Evolutionary conservation across 2,113 vertebrate species (phyloP).

Genomic region (Bubalus kerabau): DNA sequence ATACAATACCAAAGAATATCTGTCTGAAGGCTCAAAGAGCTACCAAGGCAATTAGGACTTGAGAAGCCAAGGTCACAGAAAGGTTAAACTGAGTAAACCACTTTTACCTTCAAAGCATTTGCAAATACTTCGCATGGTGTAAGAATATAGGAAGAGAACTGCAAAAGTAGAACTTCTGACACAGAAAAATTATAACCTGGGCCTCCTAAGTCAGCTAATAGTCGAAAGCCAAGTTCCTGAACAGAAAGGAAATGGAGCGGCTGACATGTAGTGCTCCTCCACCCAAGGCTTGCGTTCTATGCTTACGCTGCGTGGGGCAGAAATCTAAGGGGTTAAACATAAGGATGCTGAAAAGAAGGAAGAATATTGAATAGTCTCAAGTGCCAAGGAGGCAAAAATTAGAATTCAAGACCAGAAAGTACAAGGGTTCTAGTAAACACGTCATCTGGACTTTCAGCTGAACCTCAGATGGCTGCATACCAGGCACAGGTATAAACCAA

Average conservation of each 20-base stretch:
- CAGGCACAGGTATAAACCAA: not conserved
- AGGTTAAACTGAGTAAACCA: not conserved
- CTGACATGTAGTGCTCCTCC: rapidly evolving
- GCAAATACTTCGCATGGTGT: not conserved
- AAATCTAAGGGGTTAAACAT: not conserved
- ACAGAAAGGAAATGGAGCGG: not conserved
- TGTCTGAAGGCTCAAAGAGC: not conserved
- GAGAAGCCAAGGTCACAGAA: not conserved
- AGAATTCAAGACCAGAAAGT: not conserved
- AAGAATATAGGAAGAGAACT: not conserved
- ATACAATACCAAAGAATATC: not conserved
- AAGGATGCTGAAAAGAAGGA: not conserved
- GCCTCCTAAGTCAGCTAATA: not conserved
- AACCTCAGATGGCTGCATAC: not conserved
- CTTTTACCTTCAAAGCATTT: not conserved
- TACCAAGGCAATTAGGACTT: not conserved
- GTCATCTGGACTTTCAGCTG: not conserved
- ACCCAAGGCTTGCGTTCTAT: not conserved
- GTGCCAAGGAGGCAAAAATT: not conserved
- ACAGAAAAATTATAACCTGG: not conserved
- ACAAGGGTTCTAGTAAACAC: not conserved
- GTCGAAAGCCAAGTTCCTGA: not conserved
- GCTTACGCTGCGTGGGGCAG: not conserved
- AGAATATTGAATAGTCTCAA: not conserved
- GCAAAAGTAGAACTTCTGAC: not conserved